Conservation (phyloP, 2,797 vertebrate species). For the Muraenolepis orangiensis region DNA sequence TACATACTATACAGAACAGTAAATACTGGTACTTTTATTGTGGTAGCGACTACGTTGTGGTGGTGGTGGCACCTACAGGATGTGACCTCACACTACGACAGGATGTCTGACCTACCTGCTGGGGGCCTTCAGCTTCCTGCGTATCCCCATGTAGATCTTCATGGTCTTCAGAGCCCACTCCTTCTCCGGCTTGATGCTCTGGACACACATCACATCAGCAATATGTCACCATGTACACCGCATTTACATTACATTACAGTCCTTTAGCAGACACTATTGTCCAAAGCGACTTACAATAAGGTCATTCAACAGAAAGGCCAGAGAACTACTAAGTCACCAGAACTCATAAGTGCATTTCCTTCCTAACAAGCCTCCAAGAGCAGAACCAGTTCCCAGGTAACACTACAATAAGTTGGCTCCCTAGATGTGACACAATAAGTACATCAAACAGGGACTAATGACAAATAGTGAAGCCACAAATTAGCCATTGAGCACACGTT, state of each 20-base stretch:
- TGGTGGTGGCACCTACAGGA: background rate
- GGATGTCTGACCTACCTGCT: conserved; percentile 72
- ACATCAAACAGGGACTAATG: too few relatives aligned
- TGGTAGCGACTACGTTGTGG: background rate
- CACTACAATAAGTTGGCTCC: too few relatives aligned
- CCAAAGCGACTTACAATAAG: background rate
- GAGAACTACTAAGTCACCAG: too few relatives aligned
- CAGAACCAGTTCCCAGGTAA: too few relatives aligned
- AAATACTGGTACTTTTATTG: background rate
- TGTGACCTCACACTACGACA: background rate
- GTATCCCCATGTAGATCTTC: conserved; percentile 93
- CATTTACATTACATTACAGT: background rate
- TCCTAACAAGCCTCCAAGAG: too few relatives aligned
- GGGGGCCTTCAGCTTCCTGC: conserved; percentile 90
- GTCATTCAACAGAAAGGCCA: too few relatives aligned
- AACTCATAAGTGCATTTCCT: too few relatives aligned
- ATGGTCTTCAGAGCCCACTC: conserved; percentile 88
- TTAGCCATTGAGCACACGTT: too few relatives aligned
- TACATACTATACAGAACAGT: background rate
- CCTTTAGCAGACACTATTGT: background rate
- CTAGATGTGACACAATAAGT: too few relatives aligned
- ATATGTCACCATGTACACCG: background rate
- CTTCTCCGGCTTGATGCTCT: conserved; percentile 89
- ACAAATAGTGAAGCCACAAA: too few relatives aligned
- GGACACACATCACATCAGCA: conserved; percentile 12